Evolutionary conservation across 2,113 vertebrate species (phyloP).

Genomic region (Corythornis cristatus): DNA sequence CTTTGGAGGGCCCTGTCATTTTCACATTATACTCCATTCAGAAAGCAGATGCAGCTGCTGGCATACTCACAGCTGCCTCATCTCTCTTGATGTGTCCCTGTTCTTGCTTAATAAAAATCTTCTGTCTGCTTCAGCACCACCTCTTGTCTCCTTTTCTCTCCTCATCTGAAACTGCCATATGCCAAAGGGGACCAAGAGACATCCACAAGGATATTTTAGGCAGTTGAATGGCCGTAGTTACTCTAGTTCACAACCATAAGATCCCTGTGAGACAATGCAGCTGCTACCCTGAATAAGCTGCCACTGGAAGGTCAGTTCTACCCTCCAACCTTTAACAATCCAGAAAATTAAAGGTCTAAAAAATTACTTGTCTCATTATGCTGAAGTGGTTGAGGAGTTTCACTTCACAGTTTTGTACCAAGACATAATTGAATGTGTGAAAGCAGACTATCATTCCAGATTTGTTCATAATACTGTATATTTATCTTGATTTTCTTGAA

Average conservation of each 20-base stretch:
- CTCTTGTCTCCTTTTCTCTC: constrained; percentile 35
- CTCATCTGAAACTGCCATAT: background rate
- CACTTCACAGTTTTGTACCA: background rate
- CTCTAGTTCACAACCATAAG: background rate
- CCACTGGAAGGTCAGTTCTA: constrained; percentile 11
- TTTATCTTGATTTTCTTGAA: background rate
- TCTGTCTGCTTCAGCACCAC: background rate
- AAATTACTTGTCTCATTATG: background rate
- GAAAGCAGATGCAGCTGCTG: constrained; percentile 35
- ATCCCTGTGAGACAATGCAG: background rate
- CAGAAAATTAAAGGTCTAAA: background rate
- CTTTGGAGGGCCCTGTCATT: constrained; percentile 9
- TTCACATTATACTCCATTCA: constrained; percentile 14
- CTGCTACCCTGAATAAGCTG: background rate
- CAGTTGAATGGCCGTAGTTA: background rate
- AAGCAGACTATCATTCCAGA: background rate
- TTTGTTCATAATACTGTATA: background rate
- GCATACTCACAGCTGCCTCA: background rate
- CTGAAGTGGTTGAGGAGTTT: background rate
- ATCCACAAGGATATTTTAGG: background rate
- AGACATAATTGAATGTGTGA: background rate
- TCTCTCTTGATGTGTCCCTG: constrained; percentile 20
- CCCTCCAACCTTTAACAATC: background rate
- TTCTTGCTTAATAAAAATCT: constrained; percentile 34
- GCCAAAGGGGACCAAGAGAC: constrained; percentile 21